phyloP scores from a whole-genome alignment of 2,113 vertebrate species.

The Perca fluviatilis region DNA sequence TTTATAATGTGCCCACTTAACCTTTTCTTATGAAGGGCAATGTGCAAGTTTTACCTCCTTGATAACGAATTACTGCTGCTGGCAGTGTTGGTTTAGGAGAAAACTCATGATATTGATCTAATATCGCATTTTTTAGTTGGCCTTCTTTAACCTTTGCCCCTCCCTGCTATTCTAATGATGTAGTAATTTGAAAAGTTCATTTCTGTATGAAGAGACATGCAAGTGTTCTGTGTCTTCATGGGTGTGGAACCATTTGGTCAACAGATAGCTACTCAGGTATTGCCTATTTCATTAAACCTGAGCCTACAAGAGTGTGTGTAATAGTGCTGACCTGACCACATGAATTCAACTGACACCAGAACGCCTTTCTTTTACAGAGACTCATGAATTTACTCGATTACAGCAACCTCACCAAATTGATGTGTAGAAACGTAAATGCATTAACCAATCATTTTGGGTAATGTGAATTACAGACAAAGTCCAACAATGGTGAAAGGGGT shows the following conservation, averaged over 20 bases:
- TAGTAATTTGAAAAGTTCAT: not conserved
- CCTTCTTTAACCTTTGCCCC: not conserved
- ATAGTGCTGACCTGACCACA: not conserved
- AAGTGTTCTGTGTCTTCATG: not conserved
- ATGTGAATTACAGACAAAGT: conserved; percentile 23
- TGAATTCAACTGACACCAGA: not conserved
- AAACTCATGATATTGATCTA: not conserved
- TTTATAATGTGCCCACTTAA: conserved; percentile 17
- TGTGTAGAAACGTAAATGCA: conserved; percentile 3
- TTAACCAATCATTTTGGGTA: conserved; percentile 15
- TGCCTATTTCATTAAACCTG: not conserved
- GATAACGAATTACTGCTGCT: not conserved
- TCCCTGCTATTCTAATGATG: not conserved
- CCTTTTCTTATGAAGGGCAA: conserved; percentile 12
- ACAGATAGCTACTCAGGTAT: conserved; percentile 3
- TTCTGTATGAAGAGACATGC: not conserved
- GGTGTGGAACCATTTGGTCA: not conserved
- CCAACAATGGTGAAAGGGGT: conserved; percentile 34
- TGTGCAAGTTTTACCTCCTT: conserved; percentile 18
- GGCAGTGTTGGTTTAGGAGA: not conserved
- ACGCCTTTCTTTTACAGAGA: not conserved
- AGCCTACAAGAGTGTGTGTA: not conserved
- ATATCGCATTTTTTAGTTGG: not conserved
- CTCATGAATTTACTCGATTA: not conserved
- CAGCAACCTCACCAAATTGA: conserved; percentile 9